Conservation (phyloP, 2,113 vertebrate species). For the Egretta garzetta region DNA sequence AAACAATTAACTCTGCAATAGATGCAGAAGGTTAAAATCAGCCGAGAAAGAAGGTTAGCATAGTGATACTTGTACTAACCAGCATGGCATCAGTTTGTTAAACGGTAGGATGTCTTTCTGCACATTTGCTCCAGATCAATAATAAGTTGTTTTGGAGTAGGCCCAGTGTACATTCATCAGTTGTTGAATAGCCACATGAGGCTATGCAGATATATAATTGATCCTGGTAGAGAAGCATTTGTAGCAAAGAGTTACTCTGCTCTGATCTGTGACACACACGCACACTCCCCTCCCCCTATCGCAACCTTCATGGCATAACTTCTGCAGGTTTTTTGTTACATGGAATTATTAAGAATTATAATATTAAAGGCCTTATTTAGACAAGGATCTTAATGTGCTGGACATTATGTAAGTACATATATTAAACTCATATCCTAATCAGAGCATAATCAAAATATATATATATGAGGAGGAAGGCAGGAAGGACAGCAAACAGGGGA, state of each 20-base stretch:
- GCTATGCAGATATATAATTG: neutral
- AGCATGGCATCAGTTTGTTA: neutral
- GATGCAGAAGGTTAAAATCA: slow-evolving; percentile 34
- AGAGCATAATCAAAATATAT: neutral
- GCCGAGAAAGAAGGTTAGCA: neutral
- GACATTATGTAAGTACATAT: neutral
- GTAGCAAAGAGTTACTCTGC: neutral
- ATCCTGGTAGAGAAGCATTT: neutral
- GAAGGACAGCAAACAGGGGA: neutral
- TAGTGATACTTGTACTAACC: neutral
- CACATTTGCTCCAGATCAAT: neutral
- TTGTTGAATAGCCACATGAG: neutral
- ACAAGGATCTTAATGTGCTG: neutral
- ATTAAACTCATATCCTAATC: neutral
- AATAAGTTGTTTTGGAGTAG: neutral
- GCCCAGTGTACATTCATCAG: neutral
- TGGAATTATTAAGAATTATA: neutral
- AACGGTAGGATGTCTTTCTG: neutral
- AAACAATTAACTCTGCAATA: neutral
- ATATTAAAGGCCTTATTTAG: neutral
- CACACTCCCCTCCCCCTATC: accelerated
- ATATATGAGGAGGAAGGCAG: neutral
- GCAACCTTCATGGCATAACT: neutral
- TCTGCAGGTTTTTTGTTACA: neutral
- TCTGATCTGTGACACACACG: neutral